Conservation (phyloP, 2,888 invertebrate species). For the Melanchra persicariae region DNA sequence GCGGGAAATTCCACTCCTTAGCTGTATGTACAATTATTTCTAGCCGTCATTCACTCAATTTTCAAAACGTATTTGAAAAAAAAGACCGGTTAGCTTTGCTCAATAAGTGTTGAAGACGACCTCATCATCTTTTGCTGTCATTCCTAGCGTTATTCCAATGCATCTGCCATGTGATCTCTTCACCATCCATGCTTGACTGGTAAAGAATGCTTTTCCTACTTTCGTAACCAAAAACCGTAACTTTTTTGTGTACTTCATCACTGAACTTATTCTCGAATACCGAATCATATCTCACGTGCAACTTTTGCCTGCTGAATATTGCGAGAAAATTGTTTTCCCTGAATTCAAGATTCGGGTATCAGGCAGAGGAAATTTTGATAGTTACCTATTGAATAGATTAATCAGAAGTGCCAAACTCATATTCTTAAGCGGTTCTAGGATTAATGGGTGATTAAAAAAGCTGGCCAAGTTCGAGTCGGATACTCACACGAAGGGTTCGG, state of each 20-base stretch:
- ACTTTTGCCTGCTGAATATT: constrained; percentile 32
- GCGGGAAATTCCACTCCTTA: no score
- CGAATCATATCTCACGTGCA: constrained; percentile 20
- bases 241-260: constrained; percentile 9
- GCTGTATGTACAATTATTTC: no score
- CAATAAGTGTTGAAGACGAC: neutral
- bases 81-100: neutral
- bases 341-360: constrained; percentile 9
- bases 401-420: constrained; percentile 1
- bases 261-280: constrained; percentile 19
- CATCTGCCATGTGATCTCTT: no score
- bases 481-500: no score
- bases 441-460: neutral
- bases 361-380: neutral
- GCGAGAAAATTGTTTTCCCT: constrained; percentile 22
- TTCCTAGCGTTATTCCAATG: no score
- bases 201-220: no score
- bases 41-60: no score
- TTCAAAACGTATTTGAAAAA: no score
- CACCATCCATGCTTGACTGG: no score
- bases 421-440: neutral
- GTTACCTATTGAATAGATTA: neutral
- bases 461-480: no score
- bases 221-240: neutral
- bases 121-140: neutral